Conservation (phyloP, 2,888 invertebrate species). For the Agrotis ipsilon region DNA sequence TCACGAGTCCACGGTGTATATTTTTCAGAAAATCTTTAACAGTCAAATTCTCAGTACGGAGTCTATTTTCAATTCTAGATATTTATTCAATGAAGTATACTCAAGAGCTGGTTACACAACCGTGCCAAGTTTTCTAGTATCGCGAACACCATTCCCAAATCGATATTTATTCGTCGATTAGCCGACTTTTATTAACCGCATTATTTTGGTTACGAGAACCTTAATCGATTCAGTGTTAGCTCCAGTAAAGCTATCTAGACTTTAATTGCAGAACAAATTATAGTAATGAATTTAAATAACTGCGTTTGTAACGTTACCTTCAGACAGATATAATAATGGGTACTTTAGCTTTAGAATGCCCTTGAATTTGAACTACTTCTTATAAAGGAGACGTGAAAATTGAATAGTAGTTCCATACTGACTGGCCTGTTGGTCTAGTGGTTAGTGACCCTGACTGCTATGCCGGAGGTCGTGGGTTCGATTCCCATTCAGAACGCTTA, state of each 20-base stretch:
- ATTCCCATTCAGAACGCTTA: too few species aligned
- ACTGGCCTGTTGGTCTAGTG: too few species aligned
- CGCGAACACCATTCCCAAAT: conserved; percentile 36
- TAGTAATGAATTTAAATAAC: conserved; percentile 26
- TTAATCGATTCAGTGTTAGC: conserved; percentile 36
- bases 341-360: not conserved
- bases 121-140: conserved; percentile 44
- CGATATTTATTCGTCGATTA: conserved; percentile 62
- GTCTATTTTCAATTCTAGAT: conserved; percentile 16
- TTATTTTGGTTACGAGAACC: conserved; percentile 53
- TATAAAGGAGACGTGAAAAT: not conserved
- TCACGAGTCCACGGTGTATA: too few species aligned
- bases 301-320: conserved; percentile 14
- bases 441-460: too few species aligned
- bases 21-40: not conserved
- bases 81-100: conserved; percentile 37
- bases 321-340: conserved; percentile 10
- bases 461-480: too few species aligned
- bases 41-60: not conserved
- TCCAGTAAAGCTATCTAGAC: conserved; percentile 32
- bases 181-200: conserved; percentile 48
- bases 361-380: conserved; percentile 11
- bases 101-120: conserved; percentile 13
- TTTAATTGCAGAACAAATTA: conserved; percentile 30
- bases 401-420: not conserved